A percentile compares a stretch with the other conserved stretches of the same genome.
Conservation (phyloP, 1,140 invertebrate genomes). For the Drosophila repletoides region DNA sequence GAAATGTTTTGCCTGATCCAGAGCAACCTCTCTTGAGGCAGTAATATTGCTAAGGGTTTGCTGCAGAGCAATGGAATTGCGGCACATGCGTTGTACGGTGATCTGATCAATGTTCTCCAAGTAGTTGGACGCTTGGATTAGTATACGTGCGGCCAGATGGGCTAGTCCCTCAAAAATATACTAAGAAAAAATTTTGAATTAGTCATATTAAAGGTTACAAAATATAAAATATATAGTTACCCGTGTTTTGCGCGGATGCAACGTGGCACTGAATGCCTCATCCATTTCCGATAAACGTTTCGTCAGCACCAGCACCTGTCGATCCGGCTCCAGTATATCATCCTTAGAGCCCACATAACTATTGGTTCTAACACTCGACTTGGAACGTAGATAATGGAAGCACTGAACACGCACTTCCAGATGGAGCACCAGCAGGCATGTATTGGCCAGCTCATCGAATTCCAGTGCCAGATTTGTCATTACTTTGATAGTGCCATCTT, state of each 20-base stretch:
- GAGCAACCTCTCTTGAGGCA: constrained; percentile 90
- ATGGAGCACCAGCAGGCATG: constrained; percentile 94
- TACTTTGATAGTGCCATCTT: constrained; percentile 81
- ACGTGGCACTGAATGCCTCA: constrained; percentile 88
- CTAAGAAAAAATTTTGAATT: constrained; percentile 83
- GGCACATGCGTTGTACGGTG: constrained; percentile 91
- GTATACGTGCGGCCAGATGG: constrained; percentile 91
- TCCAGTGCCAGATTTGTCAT: constrained; percentile 88
- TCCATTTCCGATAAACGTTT: constrained; percentile 91
- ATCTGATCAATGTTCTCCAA: constrained; percentile 91
- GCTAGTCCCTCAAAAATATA: constrained; percentile 98
- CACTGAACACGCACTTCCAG: constrained; percentile 97
- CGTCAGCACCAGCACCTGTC: constrained; percentile 91
- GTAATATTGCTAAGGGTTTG: constrained; percentile 94
- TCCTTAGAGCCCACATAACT: constrained; percentile 80
- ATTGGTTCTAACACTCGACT: constrained; percentile 63
- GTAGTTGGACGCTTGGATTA: constrained; percentile 92
- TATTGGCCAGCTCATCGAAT: constrained; percentile 94
- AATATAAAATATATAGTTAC: constrained; percentile 83
- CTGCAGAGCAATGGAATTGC: constrained; percentile 93
- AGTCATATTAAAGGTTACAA: no score
- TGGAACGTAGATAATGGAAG: constrained; percentile 92
- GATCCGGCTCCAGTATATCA: constrained; percentile 89
- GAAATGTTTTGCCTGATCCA: constrained; percentile 95
- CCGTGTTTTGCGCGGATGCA: constrained; percentile 91